phyloP scores from a whole-genome alignment of 92 coral and sea anemone genomes.

The Chrysogorgia sp. region DNA sequence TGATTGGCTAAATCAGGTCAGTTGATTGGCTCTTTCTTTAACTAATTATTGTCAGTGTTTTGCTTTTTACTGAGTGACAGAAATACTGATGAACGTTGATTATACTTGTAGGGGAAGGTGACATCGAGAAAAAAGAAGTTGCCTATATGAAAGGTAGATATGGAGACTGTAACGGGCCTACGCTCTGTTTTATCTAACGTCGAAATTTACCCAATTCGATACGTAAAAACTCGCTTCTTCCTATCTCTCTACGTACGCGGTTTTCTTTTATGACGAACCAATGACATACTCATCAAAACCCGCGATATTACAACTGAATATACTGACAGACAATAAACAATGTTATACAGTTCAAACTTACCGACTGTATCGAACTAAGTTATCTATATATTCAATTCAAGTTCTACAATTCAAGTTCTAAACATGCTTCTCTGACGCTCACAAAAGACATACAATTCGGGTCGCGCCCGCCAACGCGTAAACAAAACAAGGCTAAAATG shows the following conservation, averaged over 20 bases:
- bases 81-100: neutral
- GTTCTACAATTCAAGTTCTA: too few species aligned
- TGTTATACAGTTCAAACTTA: too few species aligned
- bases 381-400: too few species aligned
- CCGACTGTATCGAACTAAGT: neutral
- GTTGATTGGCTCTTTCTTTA: neutral
- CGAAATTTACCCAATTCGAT: too few species aligned
- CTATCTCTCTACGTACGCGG: neutral
- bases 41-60: neutral
- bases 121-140: conserved; percentile 45
- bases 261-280: neutral
- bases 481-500: too few species aligned
- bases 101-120: conserved; percentile 38
- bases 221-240: too few species aligned
- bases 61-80: neutral
- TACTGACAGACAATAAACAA: too few species aligned
- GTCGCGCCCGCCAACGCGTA: too few species aligned
- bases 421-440: too few species aligned
- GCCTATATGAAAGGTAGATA: conserved; percentile 58
- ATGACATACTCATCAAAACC: neutral
- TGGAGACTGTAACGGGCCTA: too few species aligned
- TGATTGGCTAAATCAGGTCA: neutral
- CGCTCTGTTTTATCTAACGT: too few species aligned
- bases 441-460: too few species aligned
- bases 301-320: conserved; percentile 2